Evolutionary conservation across 2,888 invertebrate species (phyloP).

Genomic region (Limenitis camilla): DNA sequence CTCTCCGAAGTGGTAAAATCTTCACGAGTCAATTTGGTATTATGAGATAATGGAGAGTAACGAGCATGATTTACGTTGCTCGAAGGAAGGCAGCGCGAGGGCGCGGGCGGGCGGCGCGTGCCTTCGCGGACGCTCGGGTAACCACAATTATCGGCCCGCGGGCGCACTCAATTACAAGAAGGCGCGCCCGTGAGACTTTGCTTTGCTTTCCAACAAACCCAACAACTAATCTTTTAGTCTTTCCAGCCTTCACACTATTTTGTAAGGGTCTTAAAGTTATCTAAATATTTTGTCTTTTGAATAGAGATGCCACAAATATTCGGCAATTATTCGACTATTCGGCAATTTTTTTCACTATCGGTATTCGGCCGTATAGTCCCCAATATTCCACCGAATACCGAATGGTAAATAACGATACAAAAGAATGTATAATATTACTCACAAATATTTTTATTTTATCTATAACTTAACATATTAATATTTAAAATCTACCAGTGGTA

Average conservation of each 20-base stretch:
- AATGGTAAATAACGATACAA: too few relatives aligned
- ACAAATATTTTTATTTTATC: too few relatives aligned
- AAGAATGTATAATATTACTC: too few relatives aligned
- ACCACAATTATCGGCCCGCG: slow-evolving; percentile 73
- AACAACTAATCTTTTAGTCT: slow-evolving; percentile 63
- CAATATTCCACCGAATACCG: too few relatives aligned
- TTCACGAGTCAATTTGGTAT: slow-evolving; percentile 68
- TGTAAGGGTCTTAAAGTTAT: slow-evolving; percentile 24
- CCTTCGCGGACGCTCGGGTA: slow-evolving; percentile 45
- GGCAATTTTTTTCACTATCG: too few relatives aligned
- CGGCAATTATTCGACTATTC: too few relatives aligned
- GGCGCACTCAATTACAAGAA: slow-evolving; percentile 73
- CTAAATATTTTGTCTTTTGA: too few relatives aligned
- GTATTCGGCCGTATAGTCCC: too few relatives aligned
- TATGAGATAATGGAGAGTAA: slow-evolving; percentile 73
- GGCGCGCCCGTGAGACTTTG: slow-evolving; percentile 67
- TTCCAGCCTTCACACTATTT: slow-evolving; percentile 41
- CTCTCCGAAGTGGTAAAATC: slow-evolving; percentile 42
- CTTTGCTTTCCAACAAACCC: slow-evolving; percentile 51
- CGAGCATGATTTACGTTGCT: slow-evolving; percentile 69
- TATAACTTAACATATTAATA: too few relatives aligned
- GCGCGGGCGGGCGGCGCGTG: slow-evolving; percentile 39
- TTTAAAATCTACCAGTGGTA: too few relatives aligned
- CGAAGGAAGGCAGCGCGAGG: slow-evolving; percentile 31
- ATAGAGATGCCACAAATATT: too few relatives aligned